phyloP scores from a whole-genome alignment of 2,113 vertebrate species.

The Entelurus aequoreus region DNA sequence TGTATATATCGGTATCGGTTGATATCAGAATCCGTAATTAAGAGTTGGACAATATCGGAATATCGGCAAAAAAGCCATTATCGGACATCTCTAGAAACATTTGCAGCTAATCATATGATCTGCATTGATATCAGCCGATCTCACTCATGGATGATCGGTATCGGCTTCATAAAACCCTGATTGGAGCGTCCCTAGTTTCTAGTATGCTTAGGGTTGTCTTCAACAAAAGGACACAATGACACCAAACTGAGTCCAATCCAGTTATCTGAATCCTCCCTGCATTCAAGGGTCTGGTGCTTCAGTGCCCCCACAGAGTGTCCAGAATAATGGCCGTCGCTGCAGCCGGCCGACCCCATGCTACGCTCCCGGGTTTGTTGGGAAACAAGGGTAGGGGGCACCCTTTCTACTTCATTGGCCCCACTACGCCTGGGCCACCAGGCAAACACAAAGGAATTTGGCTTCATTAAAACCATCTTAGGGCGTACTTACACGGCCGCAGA shows the following conservation, averaged over 20 bases:
- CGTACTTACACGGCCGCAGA: constrained; percentile 51
- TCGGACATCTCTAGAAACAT: too few relatives aligned
- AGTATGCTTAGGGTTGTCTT: too few relatives aligned
- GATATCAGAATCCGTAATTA: too few relatives aligned
- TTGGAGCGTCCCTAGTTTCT: too few relatives aligned
- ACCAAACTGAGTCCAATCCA: constrained; percentile 36
- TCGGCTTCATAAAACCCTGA: too few relatives aligned
- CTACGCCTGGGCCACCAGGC: constrained; percentile 76
- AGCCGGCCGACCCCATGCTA: constrained; percentile 77
- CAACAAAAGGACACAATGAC: constrained; percentile 2
- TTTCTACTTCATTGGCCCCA: constrained; percentile 94
- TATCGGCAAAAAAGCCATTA: too few relatives aligned
- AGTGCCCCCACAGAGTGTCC: constrained; percentile 75
- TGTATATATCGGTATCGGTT: too few relatives aligned
- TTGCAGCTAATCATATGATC: too few relatives aligned
- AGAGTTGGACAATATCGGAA: too few relatives aligned
- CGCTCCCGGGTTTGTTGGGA: constrained; percentile 77
- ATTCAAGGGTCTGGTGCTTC: constrained; percentile 48
- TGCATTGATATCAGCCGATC: too few relatives aligned
- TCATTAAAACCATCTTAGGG: constrained; percentile 87
- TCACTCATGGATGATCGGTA: too few relatives aligned
- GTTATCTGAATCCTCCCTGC: constrained; percentile 36
- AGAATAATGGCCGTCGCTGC: constrained; percentile 77
- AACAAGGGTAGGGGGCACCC: constrained; percentile 71
- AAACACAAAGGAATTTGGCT: constrained; percentile 86